Conservation (phyloP, 2,113 vertebrate species). For the Solenodon paradoxus region DNA sequence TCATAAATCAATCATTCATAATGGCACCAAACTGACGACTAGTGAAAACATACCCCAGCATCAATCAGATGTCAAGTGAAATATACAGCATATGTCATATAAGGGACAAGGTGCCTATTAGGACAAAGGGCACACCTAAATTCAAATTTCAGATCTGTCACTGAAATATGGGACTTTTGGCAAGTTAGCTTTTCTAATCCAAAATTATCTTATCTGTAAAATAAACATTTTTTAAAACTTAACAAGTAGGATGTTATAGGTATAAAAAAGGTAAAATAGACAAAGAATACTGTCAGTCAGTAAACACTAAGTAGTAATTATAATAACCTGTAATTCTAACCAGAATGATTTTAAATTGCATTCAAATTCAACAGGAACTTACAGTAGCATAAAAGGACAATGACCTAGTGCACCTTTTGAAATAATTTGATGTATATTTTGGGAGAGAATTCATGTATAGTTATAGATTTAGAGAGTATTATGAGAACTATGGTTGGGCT, state of each 20-base stretch:
- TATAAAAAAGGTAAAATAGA: not conserved
- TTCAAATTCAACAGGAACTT: not conserved
- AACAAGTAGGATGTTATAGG: not conserved
- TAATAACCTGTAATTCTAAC: not conserved
- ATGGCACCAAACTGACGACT: not conserved
- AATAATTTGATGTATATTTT: not conserved
- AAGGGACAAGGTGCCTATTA: not conserved
- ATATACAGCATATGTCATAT: not conserved
- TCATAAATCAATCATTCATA: constrained; percentile 16
- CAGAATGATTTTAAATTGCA: not conserved
- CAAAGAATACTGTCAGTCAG: not conserved
- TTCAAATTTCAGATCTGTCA: not conserved
- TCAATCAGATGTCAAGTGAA: not conserved
- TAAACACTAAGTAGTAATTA: not conserved
- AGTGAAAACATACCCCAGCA: not conserved
- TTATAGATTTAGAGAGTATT: not conserved
- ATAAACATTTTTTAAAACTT: not conserved
- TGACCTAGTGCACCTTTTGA: not conserved
- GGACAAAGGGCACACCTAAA: not conserved
- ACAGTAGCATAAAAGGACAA: not conserved
- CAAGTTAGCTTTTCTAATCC: constrained; percentile 6
- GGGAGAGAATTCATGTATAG: not conserved
- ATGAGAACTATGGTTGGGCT: not conserved
- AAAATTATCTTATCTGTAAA: not conserved
- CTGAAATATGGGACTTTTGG: not conserved